Base-by-base conservation (phyloP, 2,888 invertebrate species). In the Dasysyrphus albostriatus region DNA sequence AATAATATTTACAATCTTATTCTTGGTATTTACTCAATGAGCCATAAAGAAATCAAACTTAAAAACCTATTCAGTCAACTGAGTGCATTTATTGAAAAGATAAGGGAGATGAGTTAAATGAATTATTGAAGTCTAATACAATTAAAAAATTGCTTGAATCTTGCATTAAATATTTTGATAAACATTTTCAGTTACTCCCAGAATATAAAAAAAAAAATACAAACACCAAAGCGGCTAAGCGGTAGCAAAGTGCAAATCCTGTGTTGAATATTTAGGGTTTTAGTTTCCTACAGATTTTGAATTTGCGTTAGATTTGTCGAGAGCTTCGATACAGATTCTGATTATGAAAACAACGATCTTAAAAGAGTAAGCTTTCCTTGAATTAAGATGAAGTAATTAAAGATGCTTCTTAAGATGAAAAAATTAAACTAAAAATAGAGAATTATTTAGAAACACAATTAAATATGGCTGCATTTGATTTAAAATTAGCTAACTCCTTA, bases 221-320 rank as follows among this genome's bases (percentile, higher is more conserved):
- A 44, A 63, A 9, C 29, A 44, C 6, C 51, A 69, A 69, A 69
- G 32, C 9, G 34, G 5, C 5, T 16, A 32, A 14, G 69, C 32
- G 9, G 24, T 37, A n/a, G 8, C 16, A 37, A 69, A 29, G 10
- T 54, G 69, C 32, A 69, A 47, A n/a, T n/a, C 19, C 32, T 69
- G 69, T 69, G 69, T 69, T 69, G 69, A 69, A n/a, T 51, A 32
- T 12, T 69, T 69, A 54, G 51, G 54, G 6, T 54, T 69, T 19
- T 51, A 47, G 9, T 69, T 19, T 37, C 37, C 37, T 10, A 69
- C 69, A 14, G 69, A 69, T 51, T 69, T 69, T 29, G 5, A 51
- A 51, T 51, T 69, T 51, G 69, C 69, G 9, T 51, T 69, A 19
- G 34, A 34, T n/a, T 44, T 44, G n/a, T 29, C 32, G 47, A 47